Evolutionary conservation across 2,113 vertebrate species (phyloP).

Genomic region (Clupea harengus): DNA sequence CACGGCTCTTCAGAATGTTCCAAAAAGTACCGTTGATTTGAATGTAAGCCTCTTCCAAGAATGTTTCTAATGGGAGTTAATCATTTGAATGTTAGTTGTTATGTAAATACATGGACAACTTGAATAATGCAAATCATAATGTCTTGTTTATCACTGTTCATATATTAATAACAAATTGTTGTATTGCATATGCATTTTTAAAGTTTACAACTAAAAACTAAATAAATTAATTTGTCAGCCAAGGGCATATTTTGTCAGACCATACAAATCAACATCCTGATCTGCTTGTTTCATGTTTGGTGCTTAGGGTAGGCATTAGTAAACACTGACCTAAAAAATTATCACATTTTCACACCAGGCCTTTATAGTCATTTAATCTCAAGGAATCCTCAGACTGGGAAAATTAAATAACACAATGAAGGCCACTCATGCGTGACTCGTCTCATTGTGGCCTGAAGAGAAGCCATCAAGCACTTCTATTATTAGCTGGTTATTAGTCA

Average conservation of each 20-base stretch:
- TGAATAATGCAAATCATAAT: background rate
- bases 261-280: background rate
- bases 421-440: background rate
- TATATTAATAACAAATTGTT: background rate
- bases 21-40: too few relatives aligned
- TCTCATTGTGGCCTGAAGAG: background rate
- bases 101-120: background rate
- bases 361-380: background rate
- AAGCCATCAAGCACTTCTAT: conserved; percentile 25
- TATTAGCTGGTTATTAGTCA: conserved; percentile 32
- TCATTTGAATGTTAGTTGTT: background rate
- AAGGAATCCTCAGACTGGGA: background rate
- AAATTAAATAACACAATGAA: conserved; percentile 5
- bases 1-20: too few relatives aligned
- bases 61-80: background rate
- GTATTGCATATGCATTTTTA: background rate
- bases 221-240: background rate
- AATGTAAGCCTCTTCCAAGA: too few relatives aligned
- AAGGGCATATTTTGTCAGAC: background rate
- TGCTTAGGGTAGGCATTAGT: background rate
- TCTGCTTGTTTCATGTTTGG: background rate
- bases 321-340: background rate
- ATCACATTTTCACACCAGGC: background rate
- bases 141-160: background rate
- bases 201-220: background rate